These are phyloP conservation scores for Lindbergichthys nudifrons DNA, from an alignment of 2,797 vertebrate species.

Conservation along the genomic window DNA sequence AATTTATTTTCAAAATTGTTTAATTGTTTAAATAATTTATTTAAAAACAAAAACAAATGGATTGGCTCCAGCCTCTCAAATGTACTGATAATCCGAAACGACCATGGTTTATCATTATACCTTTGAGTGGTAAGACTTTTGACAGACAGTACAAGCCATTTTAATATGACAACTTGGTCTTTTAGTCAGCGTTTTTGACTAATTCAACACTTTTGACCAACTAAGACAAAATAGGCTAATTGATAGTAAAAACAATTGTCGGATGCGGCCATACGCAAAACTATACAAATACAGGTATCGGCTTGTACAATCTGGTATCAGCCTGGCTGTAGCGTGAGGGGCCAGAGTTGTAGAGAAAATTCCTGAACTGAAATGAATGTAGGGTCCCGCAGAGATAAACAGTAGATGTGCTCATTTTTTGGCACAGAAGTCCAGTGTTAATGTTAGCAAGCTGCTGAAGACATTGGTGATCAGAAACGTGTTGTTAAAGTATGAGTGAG, in stretches of 20 bases:
- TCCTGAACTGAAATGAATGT: constrained; percentile 8
- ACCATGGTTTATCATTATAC: no score
- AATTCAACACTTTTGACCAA: neutral
- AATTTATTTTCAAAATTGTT: no score
- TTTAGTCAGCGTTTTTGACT: neutral
- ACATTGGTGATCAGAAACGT: constrained; percentile 31
- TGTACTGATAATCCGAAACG: neutral
- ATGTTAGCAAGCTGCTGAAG: constrained; percentile 20
- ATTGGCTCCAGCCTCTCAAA: neutral
- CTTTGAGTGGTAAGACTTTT: neutral
- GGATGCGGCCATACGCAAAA: neutral
- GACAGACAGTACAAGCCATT: neutral
- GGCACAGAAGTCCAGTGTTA: constrained; percentile 23
- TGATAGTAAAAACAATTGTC: neutral
- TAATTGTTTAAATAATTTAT: neutral
- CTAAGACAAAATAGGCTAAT: neutral
- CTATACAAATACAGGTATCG: neutral
- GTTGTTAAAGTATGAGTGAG: constrained; percentile 25
- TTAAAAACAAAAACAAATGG: neutral
- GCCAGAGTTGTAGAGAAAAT: no score
- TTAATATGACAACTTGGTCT: neutral
- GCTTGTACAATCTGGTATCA: no score
- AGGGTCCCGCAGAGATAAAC: constrained; percentile 14
- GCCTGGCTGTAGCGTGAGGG: no score
- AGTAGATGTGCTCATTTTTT: constrained; percentile 20